Conservation (phyloP, 1,140 invertebrate genomes). For the Pseudobourletiella spinata region DNA sequence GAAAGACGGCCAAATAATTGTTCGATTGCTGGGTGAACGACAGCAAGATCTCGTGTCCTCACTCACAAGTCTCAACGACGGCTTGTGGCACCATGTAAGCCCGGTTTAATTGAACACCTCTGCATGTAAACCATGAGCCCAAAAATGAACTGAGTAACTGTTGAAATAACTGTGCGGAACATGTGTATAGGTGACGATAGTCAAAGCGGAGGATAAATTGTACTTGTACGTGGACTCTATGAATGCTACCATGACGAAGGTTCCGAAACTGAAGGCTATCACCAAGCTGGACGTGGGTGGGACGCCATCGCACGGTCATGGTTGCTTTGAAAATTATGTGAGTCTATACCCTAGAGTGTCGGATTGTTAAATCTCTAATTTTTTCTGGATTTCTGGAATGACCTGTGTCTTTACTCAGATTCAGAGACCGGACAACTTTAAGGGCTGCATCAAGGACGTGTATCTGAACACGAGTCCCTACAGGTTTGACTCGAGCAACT, state of each 20-base stretch:
- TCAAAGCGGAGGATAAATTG: conserved; percentile 53
- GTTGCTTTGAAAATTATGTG: conserved; percentile 35
- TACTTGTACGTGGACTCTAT: conserved; percentile 56
- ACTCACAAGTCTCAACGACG: conserved; percentile 56
- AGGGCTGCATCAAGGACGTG: conserved; percentile 70
- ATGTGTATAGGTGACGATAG: conserved; percentile 47
- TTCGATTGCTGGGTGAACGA: conserved; percentile 58
- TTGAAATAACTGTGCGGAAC: no score
- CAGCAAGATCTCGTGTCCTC: conserved; percentile 54
- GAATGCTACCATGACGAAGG: conserved; percentile 52
- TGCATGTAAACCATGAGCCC: no score
- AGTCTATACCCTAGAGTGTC: no score
- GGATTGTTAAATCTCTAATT: no score
- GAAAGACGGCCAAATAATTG: conserved; percentile 57
- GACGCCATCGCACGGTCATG: conserved; percentile 50
- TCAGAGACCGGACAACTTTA: conserved; percentile 62
- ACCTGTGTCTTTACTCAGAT: conserved; percentile 41
- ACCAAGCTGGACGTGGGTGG: conserved; percentile 71
- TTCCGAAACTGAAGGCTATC: conserved; percentile 56
- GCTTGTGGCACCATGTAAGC: conserved; percentile 68
- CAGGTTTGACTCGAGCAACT: conserved; percentile 57
- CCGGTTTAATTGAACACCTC: no score
- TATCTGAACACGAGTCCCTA: conserved; percentile 61
- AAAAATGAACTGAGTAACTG: background rate
- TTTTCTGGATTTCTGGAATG: no score